Evolutionary conservation across 2,888 invertebrate species (phyloP).

Genomic region (Stratiomys singularior): DNA sequence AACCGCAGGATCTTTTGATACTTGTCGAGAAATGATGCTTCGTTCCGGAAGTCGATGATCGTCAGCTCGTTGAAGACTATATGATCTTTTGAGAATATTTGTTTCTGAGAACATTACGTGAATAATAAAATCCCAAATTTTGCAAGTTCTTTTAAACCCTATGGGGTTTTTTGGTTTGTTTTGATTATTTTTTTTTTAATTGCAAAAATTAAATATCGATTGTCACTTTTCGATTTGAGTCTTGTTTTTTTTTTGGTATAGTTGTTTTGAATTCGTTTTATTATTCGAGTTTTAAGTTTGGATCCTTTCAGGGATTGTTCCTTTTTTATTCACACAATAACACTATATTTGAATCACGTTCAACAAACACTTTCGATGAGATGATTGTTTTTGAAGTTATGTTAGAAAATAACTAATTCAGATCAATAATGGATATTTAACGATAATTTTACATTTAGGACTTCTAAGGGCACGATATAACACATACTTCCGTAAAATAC

Average conservation of each 20-base stretch:
- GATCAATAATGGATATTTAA: conserved; percentile 48
- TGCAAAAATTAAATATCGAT: background rate
- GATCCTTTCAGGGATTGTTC: too few species aligned
- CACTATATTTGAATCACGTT: too few species aligned
- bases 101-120: conserved; percentile 47
- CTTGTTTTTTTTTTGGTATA: too few species aligned
- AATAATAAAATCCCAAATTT: background rate
- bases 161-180: background rate
- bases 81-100: conserved; percentile 27
- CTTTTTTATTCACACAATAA: too few species aligned
- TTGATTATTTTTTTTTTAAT: background rate
- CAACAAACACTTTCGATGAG: too few species aligned
- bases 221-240: background rate
- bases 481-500: conserved; percentile 49
- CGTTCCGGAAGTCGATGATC: conserved; percentile 23
- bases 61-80: conserved; percentile 26
- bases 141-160: background rate
- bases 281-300: too few species aligned
- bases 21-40: background rate
- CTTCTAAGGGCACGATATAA: conserved; percentile 52
- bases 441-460: conserved; percentile 51
- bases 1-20: background rate
- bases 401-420: conserved; percentile 21
- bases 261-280: too few species aligned
- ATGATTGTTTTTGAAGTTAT: too few species aligned